Evolutionary conservation across 2,888 invertebrate species (phyloP).

Genomic region (Nymphalis c-album): DNA sequence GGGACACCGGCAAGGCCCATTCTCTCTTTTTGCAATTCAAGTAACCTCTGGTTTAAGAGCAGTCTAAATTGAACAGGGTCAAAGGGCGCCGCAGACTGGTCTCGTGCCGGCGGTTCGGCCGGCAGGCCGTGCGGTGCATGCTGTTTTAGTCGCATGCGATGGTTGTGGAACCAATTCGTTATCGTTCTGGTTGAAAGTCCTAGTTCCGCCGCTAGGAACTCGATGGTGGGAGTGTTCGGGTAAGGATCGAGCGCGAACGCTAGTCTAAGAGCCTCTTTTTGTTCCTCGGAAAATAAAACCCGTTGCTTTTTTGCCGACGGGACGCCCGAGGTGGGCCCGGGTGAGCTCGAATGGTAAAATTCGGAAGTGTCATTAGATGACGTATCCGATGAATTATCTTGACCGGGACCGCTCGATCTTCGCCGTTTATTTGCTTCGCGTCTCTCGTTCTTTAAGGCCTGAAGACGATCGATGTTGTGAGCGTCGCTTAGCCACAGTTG

Average conservation of each 20-base stretch:
- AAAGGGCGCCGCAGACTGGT: slow-evolving; percentile 88
- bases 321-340: slow-evolving; percentile 87
- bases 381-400: slow-evolving; percentile 93
- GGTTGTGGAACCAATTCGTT: slow-evolving; percentile 99
- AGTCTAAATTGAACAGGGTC: slow-evolving; percentile 96
- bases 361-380: slow-evolving; percentile 94
- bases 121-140: slow-evolving; percentile 90
- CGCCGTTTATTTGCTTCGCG: slow-evolving; percentile 95
- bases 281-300: slow-evolving; percentile 98
- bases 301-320: slow-evolving; percentile 96
- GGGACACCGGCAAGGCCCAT: slow-evolving; percentile 89
- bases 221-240: slow-evolving; percentile 97
- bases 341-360: slow-evolving; percentile 92
- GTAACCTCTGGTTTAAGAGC: slow-evolving; percentile 92
- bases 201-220: slow-evolving; percentile 95
- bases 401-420: slow-evolving; percentile 89
- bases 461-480: slow-evolving; percentile 95
- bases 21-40: slow-evolving; percentile 93
- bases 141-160: slow-evolving; percentile 98
- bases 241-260: slow-evolving; percentile 98
- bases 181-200: slow-evolving; percentile 96
- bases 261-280: slow-evolving; percentile 96
- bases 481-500: slow-evolving; percentile 98
- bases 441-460: slow-evolving; percentile 93
- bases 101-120: slow-evolving; percentile 87